A percentile compares a stretch with the other conserved stretches of the same genome.
Evolutionary conservation across 2,797 vertebrate genomes (phyloP).

Genomic region (Cryptoprocta ferox): DNA sequence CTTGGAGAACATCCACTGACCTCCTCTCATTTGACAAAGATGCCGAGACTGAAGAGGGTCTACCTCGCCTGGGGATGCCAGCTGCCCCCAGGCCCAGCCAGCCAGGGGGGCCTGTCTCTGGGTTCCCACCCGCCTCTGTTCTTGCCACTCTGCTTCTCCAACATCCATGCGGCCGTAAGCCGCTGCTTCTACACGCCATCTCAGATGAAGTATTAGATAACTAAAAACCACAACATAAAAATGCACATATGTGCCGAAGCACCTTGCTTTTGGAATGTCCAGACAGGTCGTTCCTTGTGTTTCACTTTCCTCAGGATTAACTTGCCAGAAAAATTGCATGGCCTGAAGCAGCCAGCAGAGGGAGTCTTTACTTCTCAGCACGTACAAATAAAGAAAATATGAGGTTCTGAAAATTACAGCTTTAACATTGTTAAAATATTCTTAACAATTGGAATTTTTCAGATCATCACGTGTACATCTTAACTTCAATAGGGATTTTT

Average conservation of each 20-base stretch:
- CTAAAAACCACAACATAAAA: neutral
- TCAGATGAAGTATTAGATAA: neutral
- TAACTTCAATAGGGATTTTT: neutral
- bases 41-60: too few relatives aligned
- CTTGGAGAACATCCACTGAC: neutral
- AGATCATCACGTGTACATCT: neutral
- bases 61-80: neutral
- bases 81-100: neutral
- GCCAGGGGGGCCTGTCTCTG: too few relatives aligned
- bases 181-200: neutral
- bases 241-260: neutral
- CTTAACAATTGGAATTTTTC: neutral
- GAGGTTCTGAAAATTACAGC: neutral
- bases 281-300: neutral
- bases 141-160: neutral
- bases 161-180: neutral
- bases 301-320: neutral
- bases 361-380: slow-evolving; percentile 63
- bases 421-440: neutral
- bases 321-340: slow-evolving; percentile 16
- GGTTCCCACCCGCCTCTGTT: neutral
- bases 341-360: slow-evolving; percentile 73
- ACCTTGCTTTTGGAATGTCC: neutral
- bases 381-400: neutral
- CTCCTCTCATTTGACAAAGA: neutral